Evolutionary conservation across 2,888 invertebrate species (phyloP).

Genomic region (Argynnis bischoffii): DNA sequence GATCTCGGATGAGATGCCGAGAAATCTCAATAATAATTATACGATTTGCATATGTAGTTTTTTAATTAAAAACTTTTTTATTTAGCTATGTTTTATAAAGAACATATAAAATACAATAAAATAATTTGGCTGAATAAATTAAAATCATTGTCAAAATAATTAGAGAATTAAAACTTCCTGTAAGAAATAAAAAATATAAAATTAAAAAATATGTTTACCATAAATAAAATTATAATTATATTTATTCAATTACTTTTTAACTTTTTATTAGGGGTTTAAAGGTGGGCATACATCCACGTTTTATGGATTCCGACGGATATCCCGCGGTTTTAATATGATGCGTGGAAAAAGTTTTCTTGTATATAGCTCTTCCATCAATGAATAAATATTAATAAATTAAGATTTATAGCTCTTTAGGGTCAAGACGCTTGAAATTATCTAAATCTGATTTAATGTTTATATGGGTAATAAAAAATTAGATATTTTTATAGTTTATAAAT

Average conservation of each 20-base stretch:
- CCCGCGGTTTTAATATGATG: slow-evolving; percentile 47
- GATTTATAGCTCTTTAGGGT: slow-evolving; percentile 44
- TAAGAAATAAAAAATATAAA: slow-evolving; percentile 7
- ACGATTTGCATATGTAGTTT: background rate
- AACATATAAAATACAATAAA: background rate
- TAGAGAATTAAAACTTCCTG: background rate
- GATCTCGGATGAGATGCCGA: slow-evolving; percentile 28
- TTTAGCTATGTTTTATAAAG: background rate
- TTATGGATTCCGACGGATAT: slow-evolving; percentile 47
- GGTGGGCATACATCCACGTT: slow-evolving; percentile 42
- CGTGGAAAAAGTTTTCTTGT: slow-evolving; percentile 29
- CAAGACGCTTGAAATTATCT: slow-evolving; percentile 32
- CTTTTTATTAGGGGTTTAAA: slow-evolving; percentile 48
- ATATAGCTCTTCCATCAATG: slow-evolving; percentile 34
- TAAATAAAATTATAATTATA: slow-evolving; percentile 37
- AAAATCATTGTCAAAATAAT: background rate
- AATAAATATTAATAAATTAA: slow-evolving; percentile 45
- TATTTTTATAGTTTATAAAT: slow-evolving; percentile 2
- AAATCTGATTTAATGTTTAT: slow-evolving; percentile 39
- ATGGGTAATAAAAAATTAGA: slow-evolving; percentile 27
- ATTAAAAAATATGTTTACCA: slow-evolving; percentile 26
- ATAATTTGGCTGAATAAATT: background rate
- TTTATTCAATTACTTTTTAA: slow-evolving; percentile 51
- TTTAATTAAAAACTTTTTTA: background rate
- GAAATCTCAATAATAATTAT: slow-evolving; percentile 18